Evolutionary conservation across 2,888 invertebrate species (phyloP).

Genomic region (Ceriagrion tenellum): DNA sequence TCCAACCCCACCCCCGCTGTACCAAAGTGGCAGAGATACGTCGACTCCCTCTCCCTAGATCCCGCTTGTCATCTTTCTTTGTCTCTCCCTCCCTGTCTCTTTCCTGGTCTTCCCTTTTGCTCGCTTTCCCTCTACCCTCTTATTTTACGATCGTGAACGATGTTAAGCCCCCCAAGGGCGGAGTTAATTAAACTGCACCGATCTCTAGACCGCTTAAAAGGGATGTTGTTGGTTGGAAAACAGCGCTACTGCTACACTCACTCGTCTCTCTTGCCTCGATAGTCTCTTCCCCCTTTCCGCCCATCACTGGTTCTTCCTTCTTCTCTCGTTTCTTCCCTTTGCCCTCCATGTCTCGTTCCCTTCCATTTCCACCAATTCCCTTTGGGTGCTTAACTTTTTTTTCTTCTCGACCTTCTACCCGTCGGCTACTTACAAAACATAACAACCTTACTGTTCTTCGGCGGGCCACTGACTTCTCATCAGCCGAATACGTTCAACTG

Average conservation of each 20-base stretch:
- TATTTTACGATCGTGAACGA: background rate
- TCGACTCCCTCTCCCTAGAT: background rate
- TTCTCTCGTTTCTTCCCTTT: background rate
- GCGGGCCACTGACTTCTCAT: constrained; percentile 39
- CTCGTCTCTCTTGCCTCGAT: background rate
- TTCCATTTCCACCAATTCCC: too few relatives aligned
- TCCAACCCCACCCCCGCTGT: background rate
- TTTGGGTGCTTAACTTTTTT: background rate
- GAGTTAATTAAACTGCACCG: constrained; percentile 66
- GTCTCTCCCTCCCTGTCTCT: background rate
- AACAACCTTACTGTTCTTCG: constrained; percentile 58
- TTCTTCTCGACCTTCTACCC: background rate
- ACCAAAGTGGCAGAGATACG: background rate
- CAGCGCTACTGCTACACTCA: background rate
- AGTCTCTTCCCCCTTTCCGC: background rate
- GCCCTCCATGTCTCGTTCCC: background rate
- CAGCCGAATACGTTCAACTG: constrained; percentile 73
- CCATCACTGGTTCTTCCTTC: background rate
- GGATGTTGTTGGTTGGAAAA: constrained; percentile 52
- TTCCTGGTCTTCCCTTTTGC: background rate
- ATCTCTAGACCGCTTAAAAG: constrained; percentile 55
- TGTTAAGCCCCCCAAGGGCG: constrained; percentile 19
- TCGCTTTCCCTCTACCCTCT: background rate
- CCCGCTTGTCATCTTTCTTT: background rate
- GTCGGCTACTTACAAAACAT: background rate